Base-by-base conservation (phyloP, 2,797 vertebrate species). In the Cossypha heuglini region DNA sequence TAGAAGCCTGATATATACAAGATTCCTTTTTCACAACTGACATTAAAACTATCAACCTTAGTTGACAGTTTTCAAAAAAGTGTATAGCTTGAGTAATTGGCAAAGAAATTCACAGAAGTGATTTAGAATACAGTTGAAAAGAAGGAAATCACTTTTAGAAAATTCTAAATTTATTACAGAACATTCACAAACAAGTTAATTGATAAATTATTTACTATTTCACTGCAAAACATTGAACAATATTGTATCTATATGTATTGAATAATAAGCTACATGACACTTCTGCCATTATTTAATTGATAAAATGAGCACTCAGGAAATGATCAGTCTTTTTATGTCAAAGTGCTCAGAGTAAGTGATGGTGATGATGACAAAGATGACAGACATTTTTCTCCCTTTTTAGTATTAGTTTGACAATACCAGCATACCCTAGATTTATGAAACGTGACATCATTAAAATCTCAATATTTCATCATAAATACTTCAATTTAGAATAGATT, bases 361-460 rank as follows among this genome's bases (percentile, higher is more conserved):
- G 52, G 71, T 0, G 1, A 37, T 57, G 54, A 94, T 94, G 84
- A 93, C 90, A 97, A 91, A 94, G 85, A 78, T 74, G 76, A 61
- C 61, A 93, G 72, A 76, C 29, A 91, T 87, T 97, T 97, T 93
- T 93, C 54, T 95, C 77, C 75, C 57, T 62, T 80, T 63, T 37
- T 68, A 81, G 58, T 42, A 78, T 83, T 90, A 51, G 74, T 72
- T 94, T 92, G 46, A 71, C 88, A 94, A 87, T 82, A 93, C 28
- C 49, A 92, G 24, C 69, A 57, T 87, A 72, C 67, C 33, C 67
- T 57, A 66, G 91, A 97, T 95, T 95, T 93, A 88, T 95, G 89
- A 85, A 91, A 74, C n/a, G 63, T 88, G 67, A 87, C 71, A 86
- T 85, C 75, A 83, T 94, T 94, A 95, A 95, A 96, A 90, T 69